A percentile compares a stretch with the other conserved stretches of the same genome.
Conservation (phyloP, 2,797 vertebrate genomes). For the Tinamus major region DNA sequence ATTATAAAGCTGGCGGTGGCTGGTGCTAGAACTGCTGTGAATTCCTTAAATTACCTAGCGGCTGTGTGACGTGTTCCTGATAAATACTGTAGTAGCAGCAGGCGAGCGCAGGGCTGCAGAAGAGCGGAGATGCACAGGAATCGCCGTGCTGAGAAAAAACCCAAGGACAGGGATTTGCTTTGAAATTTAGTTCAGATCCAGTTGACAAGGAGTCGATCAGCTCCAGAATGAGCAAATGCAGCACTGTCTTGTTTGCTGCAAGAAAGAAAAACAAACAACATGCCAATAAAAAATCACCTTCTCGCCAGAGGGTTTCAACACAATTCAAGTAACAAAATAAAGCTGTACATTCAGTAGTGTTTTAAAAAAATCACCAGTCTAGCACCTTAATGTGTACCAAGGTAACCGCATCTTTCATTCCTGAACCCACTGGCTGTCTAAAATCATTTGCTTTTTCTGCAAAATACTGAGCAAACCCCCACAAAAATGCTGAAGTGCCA, state of each 20-base stretch:
- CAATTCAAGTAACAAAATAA: slow-evolving; percentile 48
- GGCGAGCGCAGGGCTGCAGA: not conserved
- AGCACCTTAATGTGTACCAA: not conserved
- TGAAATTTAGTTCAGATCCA: slow-evolving; percentile 59
- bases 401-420: slow-evolving; percentile 33
- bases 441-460: slow-evolving; percentile 36
- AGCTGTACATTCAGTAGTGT: slow-evolving; percentile 6
- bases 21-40: slow-evolving; percentile 51
- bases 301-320: slow-evolving; percentile 58
- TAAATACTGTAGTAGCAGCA: not conserved
- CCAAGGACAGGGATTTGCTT: slow-evolving; percentile 54
- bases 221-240: slow-evolving; percentile 65
- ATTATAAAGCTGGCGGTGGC: slow-evolving; percentile 61
- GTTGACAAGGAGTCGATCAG: slow-evolving; percentile 69
- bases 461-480: slow-evolving; percentile 23
- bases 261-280: slow-evolving; percentile 70
- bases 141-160: slow-evolving; percentile 22
- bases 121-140: slow-evolving; percentile 42
- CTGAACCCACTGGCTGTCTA: slow-evolving; percentile 28
- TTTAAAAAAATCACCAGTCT: slow-evolving; percentile 15
- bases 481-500: slow-evolving; percentile 6
- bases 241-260: slow-evolving; percentile 66
- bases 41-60: slow-evolving; percentile 50
- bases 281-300: slow-evolving; percentile 68
- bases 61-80: slow-evolving; percentile 18